Evolutionary conservation across 2,113 vertebrate species (phyloP), one percentile per base, ranked within the genome.

Genomic region (Ameiurus melas): DNA sequence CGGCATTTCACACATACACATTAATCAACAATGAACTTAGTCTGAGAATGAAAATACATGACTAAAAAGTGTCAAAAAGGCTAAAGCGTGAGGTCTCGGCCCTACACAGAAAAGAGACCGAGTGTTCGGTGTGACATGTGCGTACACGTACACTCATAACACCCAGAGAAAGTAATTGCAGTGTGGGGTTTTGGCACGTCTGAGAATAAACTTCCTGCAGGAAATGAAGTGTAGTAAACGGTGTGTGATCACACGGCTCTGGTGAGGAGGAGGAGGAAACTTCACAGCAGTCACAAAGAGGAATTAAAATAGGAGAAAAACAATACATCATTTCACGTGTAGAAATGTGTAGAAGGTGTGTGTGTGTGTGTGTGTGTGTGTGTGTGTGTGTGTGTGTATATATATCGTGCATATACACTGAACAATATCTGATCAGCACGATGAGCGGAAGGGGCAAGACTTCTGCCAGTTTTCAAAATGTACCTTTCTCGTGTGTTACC

Each of bases 201-300:
- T 82, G 80, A 87, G 78, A 57, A 90, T 87, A 88, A 87, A 62
- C 57, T 75, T 85, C 64, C 58, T 30, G 78, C 43, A 30, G 80
- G 84, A 90, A 86, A 73, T 80, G 25, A 66, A 83, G 57, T 83
- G 80, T 66, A 85, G 66, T 47, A 75, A 36, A 57, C 7, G 22
- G 22, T 53, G 33, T 53, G 36, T 47, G 53, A 57, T 71, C 75
- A 73, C 78, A 53, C 53, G 4, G 71, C 33, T 16, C 27, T 13
- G 58, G 20, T 64, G 68, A 66, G 20, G 20, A 33, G 62, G 77
- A 47, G n/a, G 36, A 80, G 77, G 27, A 79, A 80, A 80, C 51
- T 22, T 80, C 77, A 80, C 47, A 16, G 27, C 47, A 55, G 10
- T 51, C 77, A 0, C 27, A 30, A 17, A 53, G 77, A 53, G 47